Base-by-base conservation (phyloP, 2,113 vertebrate genomes). In the Limnothrissa miodon region DNA sequence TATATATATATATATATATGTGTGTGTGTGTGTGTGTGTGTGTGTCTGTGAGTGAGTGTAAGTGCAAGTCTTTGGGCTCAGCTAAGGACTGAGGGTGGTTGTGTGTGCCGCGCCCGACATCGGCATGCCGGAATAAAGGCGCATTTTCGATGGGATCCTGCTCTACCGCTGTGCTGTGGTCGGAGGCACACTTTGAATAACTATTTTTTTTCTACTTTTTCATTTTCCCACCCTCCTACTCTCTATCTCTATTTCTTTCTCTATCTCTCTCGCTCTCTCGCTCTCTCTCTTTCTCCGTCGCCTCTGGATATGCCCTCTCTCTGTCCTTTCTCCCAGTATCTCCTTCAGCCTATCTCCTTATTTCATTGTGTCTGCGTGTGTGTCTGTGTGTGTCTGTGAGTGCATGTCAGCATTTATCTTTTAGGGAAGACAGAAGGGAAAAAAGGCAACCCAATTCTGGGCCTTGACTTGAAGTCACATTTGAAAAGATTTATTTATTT, bases 391-490 rank as follows among this genome's bases (percentile, higher is more conserved):
- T 45, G 25, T 82, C 8, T 82, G 66, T 17, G 44, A 70, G 51
- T n/a, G 45, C 42, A 45, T 79, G 78, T 83, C 45, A 59, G 81
- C 80, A 39, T 15, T 39, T 66, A 44, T 56, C 56, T 83, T 48
- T 84, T 48, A 80, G 59, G 48, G 79, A 45, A 25, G 83, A 74
- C 25, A 51, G 59, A 74, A 13, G 4, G 10, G 46, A 48, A 59
- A 62, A 62, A 62, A 62, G 13, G 42, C 33, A 48, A 42, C 0
- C 33, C 62, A 42, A 51, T 74, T 84, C 79, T 66, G 78, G 48
- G 29, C 51, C 51, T 45, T 42, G 83, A 81, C 62, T 84, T 80
- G 66, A 83, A 83, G 53, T 62, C 78, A 19, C 56, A 46, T 8
- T 62, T 74, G 56, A 53, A 17, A 36, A 42, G 42, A 2, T 42